phyloP scores from a whole-genome alignment of 1,140 invertebrate species.

The Cryptotermes secundus region DNA sequence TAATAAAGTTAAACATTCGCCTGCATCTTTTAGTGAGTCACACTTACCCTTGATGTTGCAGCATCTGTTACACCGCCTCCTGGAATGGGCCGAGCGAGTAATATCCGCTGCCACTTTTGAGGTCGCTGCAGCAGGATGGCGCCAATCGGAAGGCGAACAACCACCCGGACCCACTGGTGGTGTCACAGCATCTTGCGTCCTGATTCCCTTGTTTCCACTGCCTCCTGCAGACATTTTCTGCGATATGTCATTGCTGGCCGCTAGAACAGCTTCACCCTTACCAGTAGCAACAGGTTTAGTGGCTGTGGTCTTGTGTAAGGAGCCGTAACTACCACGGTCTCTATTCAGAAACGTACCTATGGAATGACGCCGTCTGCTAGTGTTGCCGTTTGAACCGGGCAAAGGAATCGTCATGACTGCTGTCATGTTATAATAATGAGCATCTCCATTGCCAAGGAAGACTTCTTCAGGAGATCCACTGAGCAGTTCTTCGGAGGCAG shows the following conservation, averaged over 20 bases:
- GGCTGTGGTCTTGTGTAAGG: background rate
- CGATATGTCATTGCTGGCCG: too few species aligned
- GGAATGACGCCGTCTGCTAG: conserved; percentile 52
- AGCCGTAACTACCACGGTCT: background rate
- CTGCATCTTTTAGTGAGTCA: too few species aligned
- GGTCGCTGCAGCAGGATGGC: background rate
- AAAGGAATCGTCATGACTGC: conserved; percentile 42
- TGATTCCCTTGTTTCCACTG: background rate
- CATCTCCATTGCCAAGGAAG: conserved; percentile 48
- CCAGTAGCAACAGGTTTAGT: background rate
- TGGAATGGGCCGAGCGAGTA: background rate
- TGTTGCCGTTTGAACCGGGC: conserved; percentile 31
- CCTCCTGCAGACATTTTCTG: background rate
- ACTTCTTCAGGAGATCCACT: conserved; percentile 48
- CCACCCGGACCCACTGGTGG: background rate
- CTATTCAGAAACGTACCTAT: conserved; percentile 51
- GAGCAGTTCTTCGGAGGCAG: conserved; percentile 34
- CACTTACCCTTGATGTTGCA: conserved; percentile 1
- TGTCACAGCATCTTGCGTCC: too few species aligned
- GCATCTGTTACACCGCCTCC: conserved; percentile 43
- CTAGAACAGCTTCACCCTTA: background rate
- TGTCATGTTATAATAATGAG: conserved; percentile 54
- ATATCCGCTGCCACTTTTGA: conserved; percentile 14
- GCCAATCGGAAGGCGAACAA: background rate
- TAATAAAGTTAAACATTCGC: too few species aligned